phyloP scores from a whole-genome alignment of 2,113 vertebrate genomes.

The Hippocampus zosterae region DNA sequence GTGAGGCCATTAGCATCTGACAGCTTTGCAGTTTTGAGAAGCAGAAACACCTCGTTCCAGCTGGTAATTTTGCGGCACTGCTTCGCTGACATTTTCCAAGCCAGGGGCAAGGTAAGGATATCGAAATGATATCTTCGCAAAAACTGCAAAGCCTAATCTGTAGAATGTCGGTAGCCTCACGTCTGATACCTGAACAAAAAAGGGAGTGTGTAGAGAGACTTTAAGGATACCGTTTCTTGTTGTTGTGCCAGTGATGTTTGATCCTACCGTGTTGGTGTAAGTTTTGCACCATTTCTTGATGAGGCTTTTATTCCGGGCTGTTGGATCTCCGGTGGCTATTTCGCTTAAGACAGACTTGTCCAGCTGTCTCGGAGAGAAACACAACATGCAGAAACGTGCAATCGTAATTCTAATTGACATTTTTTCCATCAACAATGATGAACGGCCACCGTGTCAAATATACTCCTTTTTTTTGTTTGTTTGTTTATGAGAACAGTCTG shows the following conservation, averaged over 20 bases:
- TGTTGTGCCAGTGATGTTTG: background rate
- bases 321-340: conserved; percentile 79
- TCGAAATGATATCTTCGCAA: too few species aligned
- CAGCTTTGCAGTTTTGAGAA: too few species aligned
- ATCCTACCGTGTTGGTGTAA: conserved; percentile 75
- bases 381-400: background rate
- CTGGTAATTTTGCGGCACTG: too few species aligned
- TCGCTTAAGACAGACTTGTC: conserved; percentile 80
- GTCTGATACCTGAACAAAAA: too few species aligned
- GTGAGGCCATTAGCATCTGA: background rate
- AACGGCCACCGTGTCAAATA: background rate
- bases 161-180: too few species aligned
- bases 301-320: conserved; percentile 82
- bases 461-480: too few species aligned
- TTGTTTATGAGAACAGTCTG: background rate
- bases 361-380: conserved; percentile 66
- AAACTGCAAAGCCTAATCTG: too few species aligned
- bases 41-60: too few species aligned
- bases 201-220: background rate
- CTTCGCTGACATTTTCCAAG: too few species aligned
- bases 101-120: too few species aligned
- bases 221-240: background rate
- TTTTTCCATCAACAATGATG: background rate
- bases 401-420: background rate
- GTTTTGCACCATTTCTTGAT: conserved; percentile 84